A percentile compares a stretch with the other conserved stretches of the same genome.
Evolutionary conservation across 2,888 invertebrate species (phyloP).

Genomic region (Pedicia rivosa): DNA sequence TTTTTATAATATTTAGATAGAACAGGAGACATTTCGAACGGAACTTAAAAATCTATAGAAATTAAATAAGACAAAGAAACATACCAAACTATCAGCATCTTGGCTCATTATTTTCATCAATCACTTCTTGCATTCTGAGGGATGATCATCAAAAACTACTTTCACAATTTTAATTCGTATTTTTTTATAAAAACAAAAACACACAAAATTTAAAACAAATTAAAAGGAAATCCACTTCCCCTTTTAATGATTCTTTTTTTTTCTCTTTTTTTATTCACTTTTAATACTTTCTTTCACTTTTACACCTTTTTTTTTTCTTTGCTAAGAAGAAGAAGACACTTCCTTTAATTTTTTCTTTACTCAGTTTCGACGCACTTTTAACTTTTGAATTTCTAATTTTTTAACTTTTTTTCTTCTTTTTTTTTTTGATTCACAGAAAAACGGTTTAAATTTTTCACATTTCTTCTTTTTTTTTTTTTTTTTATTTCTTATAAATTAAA

Average conservation of each 20-base stretch:
- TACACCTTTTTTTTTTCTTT: background rate
- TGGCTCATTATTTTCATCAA: slow-evolving; percentile 1
- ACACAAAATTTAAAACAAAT: no score
- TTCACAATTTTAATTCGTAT: no score
- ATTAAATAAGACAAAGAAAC: slow-evolving; percentile 13
- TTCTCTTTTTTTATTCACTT: no score
- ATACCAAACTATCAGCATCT: slow-evolving; percentile 31
- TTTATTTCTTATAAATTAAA: no score
- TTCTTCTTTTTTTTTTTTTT: background rate
- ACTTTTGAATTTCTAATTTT: background rate
- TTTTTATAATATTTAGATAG: no score
- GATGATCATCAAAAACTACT: slow-evolving; percentile 2
- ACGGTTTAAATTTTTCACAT: background rate
- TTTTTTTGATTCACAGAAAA: background rate
- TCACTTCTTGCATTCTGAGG: slow-evolving; percentile 1
- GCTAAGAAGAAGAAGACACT: no score
- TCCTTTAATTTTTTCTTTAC: background rate
- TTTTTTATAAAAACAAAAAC: no score
- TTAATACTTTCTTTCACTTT: background rate
- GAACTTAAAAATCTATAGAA: slow-evolving; percentile 3
- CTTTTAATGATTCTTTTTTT: background rate
- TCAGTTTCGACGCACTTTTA: background rate
- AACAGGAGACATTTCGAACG: no score
- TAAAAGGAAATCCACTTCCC: no score
- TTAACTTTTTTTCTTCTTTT: no score